Conservation (phyloP, 2,113 vertebrate genomes). For the Chaetodon trifascialis region DNA sequence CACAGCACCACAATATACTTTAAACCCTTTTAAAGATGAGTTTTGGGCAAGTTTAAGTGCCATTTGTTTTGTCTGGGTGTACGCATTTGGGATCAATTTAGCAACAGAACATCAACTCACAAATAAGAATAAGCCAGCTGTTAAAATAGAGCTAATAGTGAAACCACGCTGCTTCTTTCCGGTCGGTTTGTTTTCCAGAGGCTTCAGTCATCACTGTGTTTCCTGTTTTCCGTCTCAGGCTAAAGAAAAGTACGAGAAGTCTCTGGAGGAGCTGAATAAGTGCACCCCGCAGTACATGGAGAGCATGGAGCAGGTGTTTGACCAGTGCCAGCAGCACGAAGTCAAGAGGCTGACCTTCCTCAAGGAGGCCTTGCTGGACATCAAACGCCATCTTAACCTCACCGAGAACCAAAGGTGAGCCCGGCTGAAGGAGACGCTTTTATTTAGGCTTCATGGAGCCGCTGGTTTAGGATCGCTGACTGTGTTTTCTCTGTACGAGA, state of each 20-base stretch:
- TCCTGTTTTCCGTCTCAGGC: slow-evolving; percentile 81
- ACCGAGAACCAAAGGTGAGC: slow-evolving; percentile 93
- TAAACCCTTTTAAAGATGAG: background rate
- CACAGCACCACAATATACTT: background rate
- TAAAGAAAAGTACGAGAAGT: slow-evolving; percentile 98
- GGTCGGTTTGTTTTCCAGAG: background rate
- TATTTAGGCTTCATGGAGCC: background rate
- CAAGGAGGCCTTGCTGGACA: slow-evolving; percentile 96
- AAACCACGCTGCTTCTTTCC: background rate
- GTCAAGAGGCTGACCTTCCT: slow-evolving; percentile 97
- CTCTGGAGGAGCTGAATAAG: slow-evolving; percentile 94
- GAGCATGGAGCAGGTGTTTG: slow-evolving; percentile 98
- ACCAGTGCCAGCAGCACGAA: slow-evolving; percentile 98
- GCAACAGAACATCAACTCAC: background rate
- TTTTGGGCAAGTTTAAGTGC: background rate
- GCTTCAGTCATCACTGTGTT: background rate
- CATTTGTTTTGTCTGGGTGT: background rate
- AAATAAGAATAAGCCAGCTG: background rate
- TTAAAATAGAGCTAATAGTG: background rate
- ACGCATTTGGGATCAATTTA: background rate
- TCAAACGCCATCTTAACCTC: slow-evolving; percentile 97
- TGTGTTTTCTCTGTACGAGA: background rate
- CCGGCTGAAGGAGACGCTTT: background rate
- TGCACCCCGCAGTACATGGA: slow-evolving; percentile 95
- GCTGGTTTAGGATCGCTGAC: background rate